Conservation (phyloP, 92 coral and sea anemone genomes). For the Zoanthus solanderi region DNA sequence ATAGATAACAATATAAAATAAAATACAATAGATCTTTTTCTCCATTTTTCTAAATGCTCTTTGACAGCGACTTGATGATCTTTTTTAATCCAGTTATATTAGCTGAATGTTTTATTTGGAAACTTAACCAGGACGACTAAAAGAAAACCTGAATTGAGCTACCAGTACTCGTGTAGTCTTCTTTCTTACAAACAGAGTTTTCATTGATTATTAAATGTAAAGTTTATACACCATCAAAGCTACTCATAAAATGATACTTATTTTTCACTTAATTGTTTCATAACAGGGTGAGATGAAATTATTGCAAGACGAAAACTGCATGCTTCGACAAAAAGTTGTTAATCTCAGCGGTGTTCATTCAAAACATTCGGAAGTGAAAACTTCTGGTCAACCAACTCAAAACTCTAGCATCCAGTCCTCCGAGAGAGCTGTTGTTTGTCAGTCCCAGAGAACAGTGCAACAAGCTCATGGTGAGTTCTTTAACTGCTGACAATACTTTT, state of each 20-base stretch:
- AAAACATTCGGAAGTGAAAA: constrained; percentile 46
- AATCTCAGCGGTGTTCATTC: constrained; percentile 61
- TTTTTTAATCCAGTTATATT: too few species aligned
- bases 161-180: too few species aligned
- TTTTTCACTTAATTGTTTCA: constrained; percentile 15
- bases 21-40: too few species aligned
- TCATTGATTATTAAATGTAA: background rate
- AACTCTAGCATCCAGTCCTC: constrained; percentile 61
- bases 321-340: constrained; percentile 78
- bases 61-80: too few species aligned
- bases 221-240: background rate
- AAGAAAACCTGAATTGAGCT: too few species aligned
- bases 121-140: background rate
- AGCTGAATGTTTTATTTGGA: too few species aligned
- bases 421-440: constrained; percentile 16
- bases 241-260: background rate
- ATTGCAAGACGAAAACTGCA: constrained; percentile 81
- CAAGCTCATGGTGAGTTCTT: constrained; percentile 33
- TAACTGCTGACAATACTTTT: background rate
- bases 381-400: constrained; percentile 71
- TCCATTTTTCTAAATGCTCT: too few species aligned
- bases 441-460: background rate
- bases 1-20: too few species aligned
- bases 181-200: too few species aligned
- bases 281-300: constrained; percentile 81